Base-by-base conservation (phyloP, 1,140 invertebrate species). In the Calliopsis andreniformis region DNA sequence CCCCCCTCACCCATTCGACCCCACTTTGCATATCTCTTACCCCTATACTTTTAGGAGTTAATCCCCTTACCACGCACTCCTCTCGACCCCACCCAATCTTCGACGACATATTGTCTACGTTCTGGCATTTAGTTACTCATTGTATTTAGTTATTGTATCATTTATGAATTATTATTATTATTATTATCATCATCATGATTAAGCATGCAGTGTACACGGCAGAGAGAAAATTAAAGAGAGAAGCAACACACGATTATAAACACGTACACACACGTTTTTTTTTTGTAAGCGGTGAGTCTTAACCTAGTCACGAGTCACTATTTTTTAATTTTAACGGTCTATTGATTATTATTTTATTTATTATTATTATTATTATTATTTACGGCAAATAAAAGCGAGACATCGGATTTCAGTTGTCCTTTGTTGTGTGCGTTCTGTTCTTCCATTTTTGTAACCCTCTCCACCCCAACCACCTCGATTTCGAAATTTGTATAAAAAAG, bases 231-330 rank as follows among this genome's bases (percentile, higher is more conserved):
- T 35, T 12, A 51, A 72, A 30, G 32, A 30, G 32, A 67, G 42
- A 3, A 70, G 14, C 47, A 3, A 77, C 14, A 68, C 39, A 75
- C 39, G 28, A 39, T 10, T 66, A 83, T 56, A 80, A 66, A 86
- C 47, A 76, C 73, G 62, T 35, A 76, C 47, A 88, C 83, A 87
- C 77, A 86, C 56, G 78, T 72, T 83, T 83, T 87, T 83, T 83
- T 87, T 89, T 86, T 88, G 84, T 87, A 89, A 90, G 84, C 88
- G 90, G 90, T 92, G 91, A 92, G 91, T 92, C 88, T 92, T 90
- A 91, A 92, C 91, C 91, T 92, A 92, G 90, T 92, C 91, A 92
- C 91, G 83, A 91, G 87, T 92, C 91, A 92, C 90, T 91, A 91
- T 89, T 89, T 91, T 90, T 92, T 90, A 88, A 89, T 90, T 90